Conservation (phyloP, 1,140 invertebrate species). For the Cotesia vestalis region DNA sequence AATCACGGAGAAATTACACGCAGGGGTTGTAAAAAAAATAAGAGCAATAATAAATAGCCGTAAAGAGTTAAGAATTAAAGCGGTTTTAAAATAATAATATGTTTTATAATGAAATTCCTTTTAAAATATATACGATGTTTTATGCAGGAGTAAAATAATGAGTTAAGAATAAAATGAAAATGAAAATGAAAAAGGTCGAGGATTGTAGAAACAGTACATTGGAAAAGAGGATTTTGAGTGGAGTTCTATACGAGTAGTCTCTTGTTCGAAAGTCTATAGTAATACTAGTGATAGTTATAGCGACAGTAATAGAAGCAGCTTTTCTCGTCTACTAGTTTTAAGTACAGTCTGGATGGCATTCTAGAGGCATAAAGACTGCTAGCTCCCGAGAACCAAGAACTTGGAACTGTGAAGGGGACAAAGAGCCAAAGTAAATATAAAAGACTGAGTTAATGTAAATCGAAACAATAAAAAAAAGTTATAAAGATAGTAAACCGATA, state of each 20-base stretch:
- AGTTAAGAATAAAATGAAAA: not conserved
- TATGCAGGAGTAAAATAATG: slow-evolving; percentile 14
- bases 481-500: slow-evolving; percentile 2
- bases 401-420: too few species aligned
- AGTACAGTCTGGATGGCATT: too few species aligned
- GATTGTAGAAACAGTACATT: not conserved
- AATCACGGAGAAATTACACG: slow-evolving; percentile 7
- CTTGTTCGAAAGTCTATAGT: too few species aligned
- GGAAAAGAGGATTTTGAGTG: not conserved
- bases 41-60: not conserved
- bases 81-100: not conserved
- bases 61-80: slow-evolving; percentile 5
- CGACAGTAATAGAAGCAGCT: too few species aligned
- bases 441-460: not conserved
- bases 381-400: too few species aligned
- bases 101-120: slow-evolving; percentile 11
- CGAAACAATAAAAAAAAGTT: not conserved
- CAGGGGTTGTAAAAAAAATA: not conserved
- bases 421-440: too few species aligned
- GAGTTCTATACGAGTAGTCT: too few species aligned
- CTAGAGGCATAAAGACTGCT: too few species aligned
- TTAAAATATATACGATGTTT: slow-evolving; percentile 24
- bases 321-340: too few species aligned
- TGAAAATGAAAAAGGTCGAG: not conserved
- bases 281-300: too few species aligned